phyloP scores from a whole-genome alignment of 2,113 vertebrate species.

The Speoplatyrhinus poulsoni region DNA sequence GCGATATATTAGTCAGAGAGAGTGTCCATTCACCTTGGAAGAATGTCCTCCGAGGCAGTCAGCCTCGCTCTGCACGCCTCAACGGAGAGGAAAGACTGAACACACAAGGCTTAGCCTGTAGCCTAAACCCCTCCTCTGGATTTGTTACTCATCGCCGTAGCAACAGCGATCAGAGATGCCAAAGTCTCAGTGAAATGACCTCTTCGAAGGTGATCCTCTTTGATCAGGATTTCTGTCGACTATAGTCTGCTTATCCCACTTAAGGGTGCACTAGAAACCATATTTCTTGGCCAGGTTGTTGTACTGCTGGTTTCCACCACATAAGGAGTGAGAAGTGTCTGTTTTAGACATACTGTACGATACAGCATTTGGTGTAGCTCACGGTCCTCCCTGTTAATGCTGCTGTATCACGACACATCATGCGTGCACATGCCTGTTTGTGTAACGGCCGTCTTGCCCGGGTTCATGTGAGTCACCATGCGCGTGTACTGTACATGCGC shows the following conservation, averaged over 20 bases:
- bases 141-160: slow-evolving; percentile 53
- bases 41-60: slow-evolving; percentile 49
- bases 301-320: no score
- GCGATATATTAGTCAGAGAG: slow-evolving; percentile 25
- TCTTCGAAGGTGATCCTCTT: slow-evolving; percentile 61
- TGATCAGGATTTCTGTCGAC: slow-evolving; percentile 20
- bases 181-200: slow-evolving; percentile 52
- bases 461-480: neutral
- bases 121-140: slow-evolving; percentile 57
- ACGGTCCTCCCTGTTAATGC: neutral
- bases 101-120: slow-evolving; percentile 62
- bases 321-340: no score
- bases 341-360: no score
- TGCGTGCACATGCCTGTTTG: neutral
- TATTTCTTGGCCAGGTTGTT: no score
- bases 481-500: neutral
- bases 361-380: neutral
- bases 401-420: no score
- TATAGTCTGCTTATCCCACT: slow-evolving; percentile 29
- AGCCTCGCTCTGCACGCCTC: slow-evolving; percentile 50
- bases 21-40: slow-evolving; percentile 56
- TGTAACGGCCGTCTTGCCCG: neutral
- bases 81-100: slow-evolving; percentile 61
- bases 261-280: neutral
- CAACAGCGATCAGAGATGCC: slow-evolving; percentile 28